Percentiles rank a stretch among this genome's conserved stretches.
Conservation (phyloP, 1,140 invertebrate genomes). For the Solenopsis fugax region DNA sequence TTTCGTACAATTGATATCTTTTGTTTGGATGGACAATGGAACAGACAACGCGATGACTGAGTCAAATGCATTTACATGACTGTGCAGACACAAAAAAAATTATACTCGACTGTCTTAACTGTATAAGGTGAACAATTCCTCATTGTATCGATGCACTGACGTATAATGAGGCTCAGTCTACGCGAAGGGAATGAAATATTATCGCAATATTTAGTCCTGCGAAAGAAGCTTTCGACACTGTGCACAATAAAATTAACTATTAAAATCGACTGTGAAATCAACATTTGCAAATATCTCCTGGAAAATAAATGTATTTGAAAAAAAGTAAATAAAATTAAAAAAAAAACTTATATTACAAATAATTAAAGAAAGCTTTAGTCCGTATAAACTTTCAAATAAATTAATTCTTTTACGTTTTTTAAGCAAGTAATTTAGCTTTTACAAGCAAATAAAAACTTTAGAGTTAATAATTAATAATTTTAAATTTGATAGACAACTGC, state of each 20-base stretch:
- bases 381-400: background rate
- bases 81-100: constrained; percentile 55
- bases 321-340: constrained; percentile 1
- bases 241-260: constrained; percentile 23
- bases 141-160: constrained; percentile 68
- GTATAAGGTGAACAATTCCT: constrained; percentile 69
- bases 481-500: background rate
- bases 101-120: background rate
- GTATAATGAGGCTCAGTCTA: constrained; percentile 64
- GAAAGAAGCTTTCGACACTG: constrained; percentile 32
- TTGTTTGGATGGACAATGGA: constrained; percentile 55
- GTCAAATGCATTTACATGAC: constrained; percentile 58
- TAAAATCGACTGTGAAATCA: constrained; percentile 13
- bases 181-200: constrained; percentile 48
- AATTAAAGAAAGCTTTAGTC: background rate
- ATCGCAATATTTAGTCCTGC: constrained; percentile 61
- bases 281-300: background rate
- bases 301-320: background rate
- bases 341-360: background rate
- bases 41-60: constrained; percentile 32
- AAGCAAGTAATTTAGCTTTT: background rate
- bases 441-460: background rate
- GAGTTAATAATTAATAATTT: background rate
- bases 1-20: constrained; percentile 31
- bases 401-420: background rate